These are phyloP conservation scores for Smutsia gigantea DNA, from an alignment of 2,797 vertebrate genomes.

Conservation along the genomic window DNA sequence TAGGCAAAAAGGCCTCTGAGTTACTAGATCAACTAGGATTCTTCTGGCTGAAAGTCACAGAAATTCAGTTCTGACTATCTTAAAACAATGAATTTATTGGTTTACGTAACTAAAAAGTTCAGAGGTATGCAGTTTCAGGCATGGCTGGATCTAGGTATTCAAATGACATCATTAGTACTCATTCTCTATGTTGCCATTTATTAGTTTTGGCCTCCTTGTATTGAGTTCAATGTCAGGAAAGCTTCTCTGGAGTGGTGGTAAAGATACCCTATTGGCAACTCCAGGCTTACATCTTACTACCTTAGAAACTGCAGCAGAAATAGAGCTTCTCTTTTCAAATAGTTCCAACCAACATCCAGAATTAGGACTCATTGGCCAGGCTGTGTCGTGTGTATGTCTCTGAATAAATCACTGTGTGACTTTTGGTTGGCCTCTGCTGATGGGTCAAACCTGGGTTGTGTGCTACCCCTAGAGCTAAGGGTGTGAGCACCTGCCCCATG, in stretches of 20 bases:
- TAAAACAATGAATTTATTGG: not conserved
- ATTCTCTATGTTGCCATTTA: not conserved
- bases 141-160: not conserved
- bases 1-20: not conserved
- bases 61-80: not conserved
- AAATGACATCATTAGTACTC: not conserved
- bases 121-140: not conserved
- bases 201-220: not conserved
- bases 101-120: not conserved
- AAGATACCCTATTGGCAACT: not conserved
- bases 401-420: not conserved
- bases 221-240: not conserved
- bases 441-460: not conserved
- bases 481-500: not conserved
- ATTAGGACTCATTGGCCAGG: not conserved
- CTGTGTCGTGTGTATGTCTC: not conserved
- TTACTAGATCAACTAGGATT: not conserved
- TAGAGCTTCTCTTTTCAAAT: not conserved
- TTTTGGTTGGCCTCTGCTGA: not conserved
- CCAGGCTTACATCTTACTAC: not conserved
- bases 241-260: not conserved
- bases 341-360: not conserved
- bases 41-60: not conserved
- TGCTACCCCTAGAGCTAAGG: not conserved
- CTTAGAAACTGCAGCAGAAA: not conserved